Conservation (phyloP, 2,113 vertebrate genomes). For the Tragelaphus strepsiceros region DNA sequence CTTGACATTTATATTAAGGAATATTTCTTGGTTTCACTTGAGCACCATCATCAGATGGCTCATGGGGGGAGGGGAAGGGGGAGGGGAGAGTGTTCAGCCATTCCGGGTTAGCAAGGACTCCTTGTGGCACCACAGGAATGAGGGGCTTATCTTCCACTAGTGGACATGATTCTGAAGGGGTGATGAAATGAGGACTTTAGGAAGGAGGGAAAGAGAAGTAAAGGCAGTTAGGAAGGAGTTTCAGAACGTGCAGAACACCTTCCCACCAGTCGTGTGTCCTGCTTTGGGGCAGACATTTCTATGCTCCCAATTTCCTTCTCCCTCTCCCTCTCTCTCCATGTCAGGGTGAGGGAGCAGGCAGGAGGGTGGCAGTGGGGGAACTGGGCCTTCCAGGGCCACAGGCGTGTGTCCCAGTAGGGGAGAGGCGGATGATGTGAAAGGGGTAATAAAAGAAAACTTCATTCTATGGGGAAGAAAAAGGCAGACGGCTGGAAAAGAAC, state of each 20-base stretch:
- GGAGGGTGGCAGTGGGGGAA: not conserved
- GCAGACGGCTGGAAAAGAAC: not conserved
- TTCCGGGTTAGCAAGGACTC: not conserved
- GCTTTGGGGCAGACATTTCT: not conserved
- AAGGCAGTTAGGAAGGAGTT: not conserved
- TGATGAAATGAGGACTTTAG: not conserved
- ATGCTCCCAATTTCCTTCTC: not conserved
- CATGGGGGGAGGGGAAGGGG: not conserved
- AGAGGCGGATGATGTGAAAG: not conserved
- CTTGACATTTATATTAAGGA: constrained; percentile 72
- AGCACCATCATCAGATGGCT: constrained; percentile 40
- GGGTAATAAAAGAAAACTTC: not conserved
- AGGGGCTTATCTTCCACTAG: not conserved
- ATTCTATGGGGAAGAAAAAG: not conserved
- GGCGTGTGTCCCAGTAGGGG: not conserved
- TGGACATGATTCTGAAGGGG: not conserved
- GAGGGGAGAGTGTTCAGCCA: not conserved
- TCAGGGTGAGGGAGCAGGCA: not conserved
- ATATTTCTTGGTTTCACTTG: constrained; percentile 63
- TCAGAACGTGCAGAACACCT: not conserved
- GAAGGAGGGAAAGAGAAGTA: not conserved
- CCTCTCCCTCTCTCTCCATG: not conserved
- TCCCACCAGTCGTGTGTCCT: not conserved
- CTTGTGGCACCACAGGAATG: not conserved
- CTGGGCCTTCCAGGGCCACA: not conserved